A percentile compares a stretch with the other conserved stretches of the same genome.
Evolutionary conservation across 2,113 vertebrate species (phyloP).

Genomic region (Recurvirostra avosetta): DNA sequence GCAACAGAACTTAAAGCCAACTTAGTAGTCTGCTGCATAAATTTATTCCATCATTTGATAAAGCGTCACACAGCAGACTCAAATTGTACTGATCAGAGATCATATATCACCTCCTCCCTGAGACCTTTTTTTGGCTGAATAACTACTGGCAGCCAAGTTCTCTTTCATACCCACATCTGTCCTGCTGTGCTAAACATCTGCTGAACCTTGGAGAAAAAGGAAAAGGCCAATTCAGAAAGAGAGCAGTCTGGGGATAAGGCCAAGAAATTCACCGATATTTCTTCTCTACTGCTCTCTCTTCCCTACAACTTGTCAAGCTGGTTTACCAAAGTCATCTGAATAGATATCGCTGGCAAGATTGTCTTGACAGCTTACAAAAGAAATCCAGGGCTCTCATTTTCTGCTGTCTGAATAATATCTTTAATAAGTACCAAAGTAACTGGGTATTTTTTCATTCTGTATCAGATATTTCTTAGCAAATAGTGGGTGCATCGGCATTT

Average conservation of each 20-base stretch:
- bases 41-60: neutral
- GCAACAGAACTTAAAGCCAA: neutral
- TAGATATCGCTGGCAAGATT: neutral
- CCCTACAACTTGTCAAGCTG: neutral
- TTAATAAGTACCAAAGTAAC: neutral
- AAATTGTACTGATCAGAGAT: neutral
- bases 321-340: neutral
- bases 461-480: neutral
- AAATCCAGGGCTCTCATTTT: neutral
- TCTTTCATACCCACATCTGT: neutral
- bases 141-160: neutral
- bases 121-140: neutral
- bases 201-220: neutral
- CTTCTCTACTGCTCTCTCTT: neutral
- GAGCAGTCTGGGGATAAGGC: neutral
- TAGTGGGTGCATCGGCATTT: neutral
- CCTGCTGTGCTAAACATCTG: constrained; percentile 5
- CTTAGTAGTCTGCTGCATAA: neutral
- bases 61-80: neutral
- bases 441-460: neutral
- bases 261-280: neutral
- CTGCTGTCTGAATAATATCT: neutral
- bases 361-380: neutral
- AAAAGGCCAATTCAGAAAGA: neutral
- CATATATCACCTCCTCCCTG: neutral